Evolutionary conservation across 2,113 vertebrate species (phyloP).

Genomic region (Dasyprocta punctata): DNA sequence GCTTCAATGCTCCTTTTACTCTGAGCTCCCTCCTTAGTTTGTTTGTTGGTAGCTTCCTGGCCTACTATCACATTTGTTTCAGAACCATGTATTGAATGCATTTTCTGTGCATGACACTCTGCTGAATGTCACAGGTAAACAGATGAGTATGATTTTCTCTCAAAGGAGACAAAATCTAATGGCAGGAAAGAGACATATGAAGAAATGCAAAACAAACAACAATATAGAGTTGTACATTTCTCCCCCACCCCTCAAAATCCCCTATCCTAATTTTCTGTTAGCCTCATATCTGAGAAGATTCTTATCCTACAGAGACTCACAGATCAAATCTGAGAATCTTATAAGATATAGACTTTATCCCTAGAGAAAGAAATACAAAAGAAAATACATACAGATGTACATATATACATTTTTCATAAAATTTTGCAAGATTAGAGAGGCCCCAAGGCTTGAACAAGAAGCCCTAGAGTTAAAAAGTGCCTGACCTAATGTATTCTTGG

Average conservation of each 20-base stretch:
- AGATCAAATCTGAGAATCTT: not conserved
- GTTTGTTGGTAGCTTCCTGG: not conserved
- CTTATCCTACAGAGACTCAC: not conserved
- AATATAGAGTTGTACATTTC: not conserved
- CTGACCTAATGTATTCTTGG: not conserved
- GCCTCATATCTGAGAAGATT: slow-evolving; percentile 1
- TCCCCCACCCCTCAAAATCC: not conserved
- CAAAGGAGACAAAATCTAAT: slow-evolving; percentile 35
- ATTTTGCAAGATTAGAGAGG: not conserved
- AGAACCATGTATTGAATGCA: not conserved
- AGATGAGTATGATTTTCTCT: not conserved
- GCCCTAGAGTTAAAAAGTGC: not conserved
- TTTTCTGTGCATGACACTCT: not conserved
- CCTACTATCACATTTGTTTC: slow-evolving; percentile 14
- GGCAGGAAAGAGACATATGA: not conserved
- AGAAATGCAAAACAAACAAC: slow-evolving; percentile 29
- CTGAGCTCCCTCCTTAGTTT: not conserved
- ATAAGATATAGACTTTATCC: not conserved
- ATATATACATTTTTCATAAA: not conserved
- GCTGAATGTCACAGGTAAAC: not conserved
- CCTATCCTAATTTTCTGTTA: not conserved
- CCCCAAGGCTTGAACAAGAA: slow-evolving; percentile 39
- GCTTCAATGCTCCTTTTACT: not conserved
- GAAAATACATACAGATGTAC: not conserved
- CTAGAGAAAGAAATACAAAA: not conserved